Percentiles rank a stretch among this genome's conserved stretches.
Evolutionary conservation across 1,140 invertebrate genomes (phyloP).

Genomic region (Ylistrum balloti): DNA sequence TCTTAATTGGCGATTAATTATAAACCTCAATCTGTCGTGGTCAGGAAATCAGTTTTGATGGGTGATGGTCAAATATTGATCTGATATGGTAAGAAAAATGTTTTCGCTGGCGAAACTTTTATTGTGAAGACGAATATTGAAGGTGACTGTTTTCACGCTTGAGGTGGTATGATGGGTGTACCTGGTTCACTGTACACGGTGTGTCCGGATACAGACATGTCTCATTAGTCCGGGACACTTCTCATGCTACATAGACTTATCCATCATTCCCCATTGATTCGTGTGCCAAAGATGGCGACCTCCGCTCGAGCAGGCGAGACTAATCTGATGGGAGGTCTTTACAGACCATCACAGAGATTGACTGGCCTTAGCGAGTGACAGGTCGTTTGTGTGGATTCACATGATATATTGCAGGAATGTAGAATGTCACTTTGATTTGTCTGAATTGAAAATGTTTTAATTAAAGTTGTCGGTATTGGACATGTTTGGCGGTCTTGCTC

Average conservation of each 20-base stretch:
- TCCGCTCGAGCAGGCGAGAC: background rate
- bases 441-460: constrained; percentile 29
- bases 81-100: too few species aligned
- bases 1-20: background rate
- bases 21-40: background rate
- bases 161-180: background rate
- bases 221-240: background rate
- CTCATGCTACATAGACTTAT: background rate
- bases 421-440: constrained; percentile 12
- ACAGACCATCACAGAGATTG: background rate
- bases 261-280: background rate
- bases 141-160: background rate
- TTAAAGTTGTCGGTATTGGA: background rate
- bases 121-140: background rate
- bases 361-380: background rate
- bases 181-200: background rate
- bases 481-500: background rate
- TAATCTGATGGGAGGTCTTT: background rate
- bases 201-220: background rate
- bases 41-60: too few species aligned
- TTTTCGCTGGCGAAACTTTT: too few species aligned
- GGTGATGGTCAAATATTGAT: too few species aligned
- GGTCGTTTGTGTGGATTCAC: background rate
- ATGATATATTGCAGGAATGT: constrained; percentile 3
- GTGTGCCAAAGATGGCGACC: constrained; percentile 36